Conservation (phyloP, 2,888 invertebrate species). For the Melanostoma mellinum region DNA sequence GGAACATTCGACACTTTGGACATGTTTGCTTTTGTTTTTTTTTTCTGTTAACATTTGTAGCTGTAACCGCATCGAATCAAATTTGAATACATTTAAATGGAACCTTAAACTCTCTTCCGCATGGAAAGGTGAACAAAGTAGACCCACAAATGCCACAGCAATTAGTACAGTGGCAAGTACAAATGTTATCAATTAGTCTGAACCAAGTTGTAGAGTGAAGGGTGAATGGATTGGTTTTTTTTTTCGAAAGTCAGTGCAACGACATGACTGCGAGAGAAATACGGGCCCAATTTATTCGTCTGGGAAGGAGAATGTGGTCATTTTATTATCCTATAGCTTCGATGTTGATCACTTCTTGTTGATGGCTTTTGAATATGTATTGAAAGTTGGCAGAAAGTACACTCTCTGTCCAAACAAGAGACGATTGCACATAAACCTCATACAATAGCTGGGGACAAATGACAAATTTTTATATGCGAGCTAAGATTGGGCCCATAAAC, state of each 20-base stretch:
- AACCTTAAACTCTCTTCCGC: constrained; percentile 54
- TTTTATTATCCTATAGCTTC: too few relatives aligned
- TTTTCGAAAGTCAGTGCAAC: background rate
- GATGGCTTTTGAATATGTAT: too few relatives aligned
- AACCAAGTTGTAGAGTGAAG: constrained; percentile 13
- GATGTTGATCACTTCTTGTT: too few relatives aligned
- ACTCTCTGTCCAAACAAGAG: too few relatives aligned
- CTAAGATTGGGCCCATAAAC: too few relatives aligned
- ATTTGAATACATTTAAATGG: constrained; percentile 49
- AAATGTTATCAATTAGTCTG: constrained; percentile 35
- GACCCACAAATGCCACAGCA: constrained; percentile 12
- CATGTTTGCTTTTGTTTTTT: constrained; percentile 19
- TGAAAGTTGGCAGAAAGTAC: too few relatives aligned
- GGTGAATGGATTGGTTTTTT: constrained; percentile 6
- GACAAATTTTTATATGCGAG: too few relatives aligned
- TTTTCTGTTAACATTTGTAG: constrained; percentile 5
- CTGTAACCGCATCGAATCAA: constrained; percentile 47
- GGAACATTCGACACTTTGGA: constrained; percentile 59
- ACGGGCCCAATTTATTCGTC: too few relatives aligned
- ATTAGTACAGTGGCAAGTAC: constrained; percentile 32
- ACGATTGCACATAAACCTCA: too few relatives aligned
- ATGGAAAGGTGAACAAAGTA: constrained; percentile 56
- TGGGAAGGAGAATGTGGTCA: too few relatives aligned
- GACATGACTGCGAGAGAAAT: too few relatives aligned
- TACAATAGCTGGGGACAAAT: too few relatives aligned